Conservation (phyloP, 2,113 vertebrate genomes). For the Ptilonorhynchus violaceus region DNA sequence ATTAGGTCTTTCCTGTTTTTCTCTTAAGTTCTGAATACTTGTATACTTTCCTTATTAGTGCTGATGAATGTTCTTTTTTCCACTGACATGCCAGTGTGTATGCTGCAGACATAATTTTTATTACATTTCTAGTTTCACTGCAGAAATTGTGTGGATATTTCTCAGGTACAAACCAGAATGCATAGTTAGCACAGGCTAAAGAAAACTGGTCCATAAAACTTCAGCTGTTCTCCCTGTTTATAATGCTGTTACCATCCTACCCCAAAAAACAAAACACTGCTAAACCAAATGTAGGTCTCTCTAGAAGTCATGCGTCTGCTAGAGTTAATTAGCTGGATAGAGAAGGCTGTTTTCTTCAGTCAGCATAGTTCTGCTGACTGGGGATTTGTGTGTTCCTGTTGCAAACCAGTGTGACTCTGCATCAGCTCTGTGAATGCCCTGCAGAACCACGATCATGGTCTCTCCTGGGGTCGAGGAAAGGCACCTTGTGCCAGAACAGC, state of each 20-base stretch:
- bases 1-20: constrained; percentile 53
- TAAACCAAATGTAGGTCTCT: not conserved
- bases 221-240: constrained; percentile 26
- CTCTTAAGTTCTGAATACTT: not conserved
- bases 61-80: not conserved
- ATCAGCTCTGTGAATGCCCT: not conserved
- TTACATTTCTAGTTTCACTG: not conserved
- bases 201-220: constrained; percentile 11
- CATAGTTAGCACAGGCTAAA: not conserved
- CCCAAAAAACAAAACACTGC: not conserved
- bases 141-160: not conserved
- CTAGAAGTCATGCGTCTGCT: not conserved
- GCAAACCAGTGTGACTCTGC: not conserved
- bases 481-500: not conserved
- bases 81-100: not conserved
- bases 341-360: not conserved
- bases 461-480: rapidly evolving
- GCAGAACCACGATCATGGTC: not conserved
- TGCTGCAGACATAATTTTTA: not conserved
- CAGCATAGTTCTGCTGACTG: not conserved
- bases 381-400: not conserved
- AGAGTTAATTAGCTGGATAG: not conserved
- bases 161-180: not conserved
- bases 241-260: not conserved
- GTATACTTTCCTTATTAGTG: not conserved